Evolutionary conservation across 1,140 invertebrate species (phyloP).

Genomic region (Thalassaphorura encarpata): DNA sequence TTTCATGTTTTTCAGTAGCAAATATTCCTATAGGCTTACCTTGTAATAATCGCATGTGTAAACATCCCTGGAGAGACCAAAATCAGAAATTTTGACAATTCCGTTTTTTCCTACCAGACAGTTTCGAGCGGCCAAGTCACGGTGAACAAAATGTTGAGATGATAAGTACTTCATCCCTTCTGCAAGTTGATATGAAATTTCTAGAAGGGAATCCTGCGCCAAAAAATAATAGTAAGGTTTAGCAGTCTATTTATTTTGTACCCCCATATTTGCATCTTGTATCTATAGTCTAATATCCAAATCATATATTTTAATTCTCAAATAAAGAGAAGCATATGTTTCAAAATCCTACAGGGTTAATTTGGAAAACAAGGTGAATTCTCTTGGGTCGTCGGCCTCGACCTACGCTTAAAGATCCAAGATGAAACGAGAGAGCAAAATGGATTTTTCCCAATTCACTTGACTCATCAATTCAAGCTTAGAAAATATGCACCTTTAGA

Average conservation of each 20-base stretch:
- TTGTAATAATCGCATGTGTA: conserved; percentile 90
- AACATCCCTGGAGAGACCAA: conserved; percentile 80
- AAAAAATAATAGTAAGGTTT: conserved; percentile 8
- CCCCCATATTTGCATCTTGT: neutral
- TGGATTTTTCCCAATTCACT: too few species aligned
- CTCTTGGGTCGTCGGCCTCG: too few species aligned
- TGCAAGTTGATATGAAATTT: conserved; percentile 64
- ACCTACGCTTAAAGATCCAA: too few species aligned
- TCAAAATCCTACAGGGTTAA: too few species aligned
- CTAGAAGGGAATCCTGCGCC: conserved; percentile 44
- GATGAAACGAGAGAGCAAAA: too few species aligned
- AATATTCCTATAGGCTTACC: conserved; percentile 41
- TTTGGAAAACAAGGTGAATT: too few species aligned
- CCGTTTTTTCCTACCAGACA: conserved; percentile 71
- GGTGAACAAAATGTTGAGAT: conserved; percentile 77
- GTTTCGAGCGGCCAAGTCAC: conserved; percentile 83
- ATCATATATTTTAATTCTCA: too few species aligned
- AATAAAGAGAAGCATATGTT: too few species aligned
- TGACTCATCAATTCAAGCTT: too few species aligned
- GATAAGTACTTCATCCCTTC: conserved; percentile 80
- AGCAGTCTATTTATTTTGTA: neutral
- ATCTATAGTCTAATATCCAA: neutral
- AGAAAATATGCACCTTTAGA: too few species aligned
- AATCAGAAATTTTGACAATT: conserved; percentile 70
- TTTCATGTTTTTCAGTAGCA: neutral